These are phyloP conservation scores for Dioctria linearis DNA, from an alignment of 2,888 invertebrate species.

Conservation along the genomic window DNA sequence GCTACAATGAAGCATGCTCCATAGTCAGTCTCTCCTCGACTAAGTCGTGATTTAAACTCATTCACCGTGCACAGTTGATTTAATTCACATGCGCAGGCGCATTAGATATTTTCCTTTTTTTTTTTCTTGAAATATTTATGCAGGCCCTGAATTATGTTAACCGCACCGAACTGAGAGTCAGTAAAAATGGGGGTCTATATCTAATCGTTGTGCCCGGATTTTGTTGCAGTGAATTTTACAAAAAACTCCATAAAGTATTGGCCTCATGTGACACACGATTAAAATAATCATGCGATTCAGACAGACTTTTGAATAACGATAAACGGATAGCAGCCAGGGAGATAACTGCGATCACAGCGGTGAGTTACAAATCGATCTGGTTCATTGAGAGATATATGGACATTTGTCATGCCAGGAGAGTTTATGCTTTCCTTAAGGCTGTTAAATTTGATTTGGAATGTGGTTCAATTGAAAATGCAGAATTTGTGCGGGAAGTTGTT, in stretches of 20 bases:
- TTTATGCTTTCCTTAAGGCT: slow-evolving; percentile 13
- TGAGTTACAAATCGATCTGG: slow-evolving; percentile 50
- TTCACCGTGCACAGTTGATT: slow-evolving; percentile 53
- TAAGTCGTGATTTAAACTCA: slow-evolving; percentile 44
- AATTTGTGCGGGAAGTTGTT: background rate
- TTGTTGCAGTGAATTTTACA: slow-evolving; percentile 44
- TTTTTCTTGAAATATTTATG: slow-evolving; percentile 45
- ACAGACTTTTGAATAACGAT: slow-evolving; percentile 43
- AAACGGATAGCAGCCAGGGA: slow-evolving; percentile 27
- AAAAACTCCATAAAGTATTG: slow-evolving; percentile 46
- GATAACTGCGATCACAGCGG: slow-evolving; percentile 39
- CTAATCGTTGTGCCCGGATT: slow-evolving; percentile 49
- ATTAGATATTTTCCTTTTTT: slow-evolving; percentile 37
- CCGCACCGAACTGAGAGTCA: background rate
- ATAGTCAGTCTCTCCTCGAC: background rate
- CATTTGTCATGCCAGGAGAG: slow-evolving; percentile 40
- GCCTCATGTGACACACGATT: slow-evolving; percentile 50
- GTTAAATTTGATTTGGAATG: slow-evolving; percentile 1
- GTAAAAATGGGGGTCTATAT: slow-evolving; percentile 44
- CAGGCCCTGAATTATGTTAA: slow-evolving; percentile 45
- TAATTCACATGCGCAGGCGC: slow-evolving; percentile 52
- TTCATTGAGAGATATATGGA: slow-evolving; percentile 38
- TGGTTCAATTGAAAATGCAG: background rate
- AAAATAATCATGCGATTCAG: slow-evolving; percentile 44
- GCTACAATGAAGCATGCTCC: no score